Evolutionary conservation across 2,797 vertebrate species (phyloP).

Genomic region (Hyperoplus immaculatus): DNA sequence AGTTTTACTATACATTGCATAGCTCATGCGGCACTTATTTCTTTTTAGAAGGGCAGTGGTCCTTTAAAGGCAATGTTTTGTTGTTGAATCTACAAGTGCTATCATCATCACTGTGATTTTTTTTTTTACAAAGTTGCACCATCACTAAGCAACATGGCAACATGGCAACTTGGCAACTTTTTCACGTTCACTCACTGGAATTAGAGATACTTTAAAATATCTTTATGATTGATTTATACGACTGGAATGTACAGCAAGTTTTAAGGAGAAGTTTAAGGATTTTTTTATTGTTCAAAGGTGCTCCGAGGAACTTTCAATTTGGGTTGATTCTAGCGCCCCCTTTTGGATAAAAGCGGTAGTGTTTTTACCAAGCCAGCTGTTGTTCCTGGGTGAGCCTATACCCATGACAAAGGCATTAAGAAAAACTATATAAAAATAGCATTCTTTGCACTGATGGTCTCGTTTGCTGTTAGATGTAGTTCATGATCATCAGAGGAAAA

Average conservation of each 20-base stretch:
- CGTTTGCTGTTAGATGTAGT: too few relatives aligned
- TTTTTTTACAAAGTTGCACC: constrained; percentile 75
- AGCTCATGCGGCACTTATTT: constrained; percentile 93
- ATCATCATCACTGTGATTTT: constrained; percentile 79
- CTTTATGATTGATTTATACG: not conserved
- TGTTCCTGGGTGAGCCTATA: too few relatives aligned
- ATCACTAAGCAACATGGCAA: constrained; percentile 67
- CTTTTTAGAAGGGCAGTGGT: constrained; percentile 81
- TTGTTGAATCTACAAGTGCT: constrained; percentile 91
- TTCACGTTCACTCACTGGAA: constrained; percentile 33
- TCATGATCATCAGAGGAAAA: too few relatives aligned
- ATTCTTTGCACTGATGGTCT: too few relatives aligned
- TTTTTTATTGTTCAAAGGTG: too few relatives aligned
- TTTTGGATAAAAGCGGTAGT: too few relatives aligned
- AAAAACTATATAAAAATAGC: too few relatives aligned
- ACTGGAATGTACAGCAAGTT: not conserved
- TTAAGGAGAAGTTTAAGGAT: too few relatives aligned
- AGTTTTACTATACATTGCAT: constrained; percentile 92
- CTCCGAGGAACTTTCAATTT: too few relatives aligned
- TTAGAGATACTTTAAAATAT: not conserved
- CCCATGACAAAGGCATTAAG: too few relatives aligned
- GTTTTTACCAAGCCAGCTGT: too few relatives aligned
- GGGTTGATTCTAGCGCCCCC: too few relatives aligned
- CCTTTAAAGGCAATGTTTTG: constrained; percentile 85
- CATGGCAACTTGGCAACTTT: constrained; percentile 75